Evolutionary conservation across 2,797 vertebrate genomes (phyloP).

Genomic region (Melanogrammus aeglefinus): DNA sequence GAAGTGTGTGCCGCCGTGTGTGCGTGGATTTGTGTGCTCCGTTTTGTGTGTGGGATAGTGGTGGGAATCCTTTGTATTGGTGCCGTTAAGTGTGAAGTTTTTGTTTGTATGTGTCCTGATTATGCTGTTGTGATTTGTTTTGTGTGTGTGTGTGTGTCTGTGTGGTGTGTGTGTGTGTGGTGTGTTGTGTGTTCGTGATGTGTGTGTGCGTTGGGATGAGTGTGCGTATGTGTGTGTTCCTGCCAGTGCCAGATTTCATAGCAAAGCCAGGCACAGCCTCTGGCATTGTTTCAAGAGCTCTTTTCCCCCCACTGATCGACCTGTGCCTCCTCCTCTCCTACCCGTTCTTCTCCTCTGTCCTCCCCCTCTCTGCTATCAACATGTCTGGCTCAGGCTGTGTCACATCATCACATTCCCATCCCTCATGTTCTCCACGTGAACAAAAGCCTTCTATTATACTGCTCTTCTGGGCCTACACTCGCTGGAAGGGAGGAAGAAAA

Average conservation of each 20-base stretch:
- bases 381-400: constrained; percentile 16
- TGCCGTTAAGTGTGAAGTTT: too few relatives aligned
- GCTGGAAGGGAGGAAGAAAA: constrained; percentile 14
- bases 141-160: constrained; percentile 13
- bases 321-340: not conserved
- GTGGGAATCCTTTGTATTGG: too few relatives aligned
- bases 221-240: not conserved
- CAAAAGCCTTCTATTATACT: constrained; percentile 56
- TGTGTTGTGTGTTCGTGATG: too few relatives aligned
- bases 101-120: too few relatives aligned
- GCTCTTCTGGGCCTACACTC: constrained; percentile 47
- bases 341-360: not conserved
- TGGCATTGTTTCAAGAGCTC: constrained; percentile 6
- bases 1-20: too few relatives aligned
- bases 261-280: not conserved
- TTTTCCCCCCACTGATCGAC: constrained; percentile 14
- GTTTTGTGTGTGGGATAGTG: too few relatives aligned
- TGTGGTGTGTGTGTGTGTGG: not conserved
- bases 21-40: too few relatives aligned
- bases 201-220: not conserved
- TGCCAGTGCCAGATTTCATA: not conserved
- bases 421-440: constrained; percentile 40
- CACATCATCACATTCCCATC: constrained; percentile 45
- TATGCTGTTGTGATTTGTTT: too few relatives aligned
- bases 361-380: not conserved